Base-by-base conservation (phyloP, 2,797 vertebrate genomes). In the Cercopithecus petaurista region DNA sequence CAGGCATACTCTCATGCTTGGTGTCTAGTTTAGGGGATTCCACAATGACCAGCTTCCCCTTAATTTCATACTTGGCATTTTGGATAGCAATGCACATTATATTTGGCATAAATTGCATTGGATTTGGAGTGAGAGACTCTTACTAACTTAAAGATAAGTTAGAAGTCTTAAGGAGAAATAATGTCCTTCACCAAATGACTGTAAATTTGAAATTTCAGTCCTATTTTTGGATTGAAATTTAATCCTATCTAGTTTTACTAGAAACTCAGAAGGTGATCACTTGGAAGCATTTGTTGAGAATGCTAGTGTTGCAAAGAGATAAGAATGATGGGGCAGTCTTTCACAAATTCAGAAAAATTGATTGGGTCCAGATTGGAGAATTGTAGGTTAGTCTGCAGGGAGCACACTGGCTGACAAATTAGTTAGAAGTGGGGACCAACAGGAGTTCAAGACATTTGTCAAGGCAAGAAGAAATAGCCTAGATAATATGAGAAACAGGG, bases 191-290 rank as follows among this genome's bases (percentile, higher is more conserved):
- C 73, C 46, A 90, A 94, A 96, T 85, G 81, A 82, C 30, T 64
- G 6, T 89, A 85, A 76, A 76, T 84, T 96, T 97, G 50, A 96
- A 85, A 92, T 93, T 76, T 90, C 90, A 93, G 55, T 85, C 43
- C 48, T 73, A 17, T 93, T 96, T 67, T 67, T 67, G 15, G 64
- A 67, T 95, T 97, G 46, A 96, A 85, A 92, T 92, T 72, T 88
- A 93, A 57, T 85, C 50, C 43, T 73, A 6, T 93, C 64, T 67
- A 67, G 64, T 67, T 96, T 81, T 79, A 61, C 82, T 79, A 55
- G 46, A 83, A 73, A 84, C 48, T 70, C 24, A 36, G 43, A 73
- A 92, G 61, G 30, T 77, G 75, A 91, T 85, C 43, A 30, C n/a
- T 46, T 50, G 50, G 75, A 84, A 87, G 72, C 81, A 84, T 57